Conservation (phyloP, 2,113 vertebrate genomes). For the Labeo rohita region DNA sequence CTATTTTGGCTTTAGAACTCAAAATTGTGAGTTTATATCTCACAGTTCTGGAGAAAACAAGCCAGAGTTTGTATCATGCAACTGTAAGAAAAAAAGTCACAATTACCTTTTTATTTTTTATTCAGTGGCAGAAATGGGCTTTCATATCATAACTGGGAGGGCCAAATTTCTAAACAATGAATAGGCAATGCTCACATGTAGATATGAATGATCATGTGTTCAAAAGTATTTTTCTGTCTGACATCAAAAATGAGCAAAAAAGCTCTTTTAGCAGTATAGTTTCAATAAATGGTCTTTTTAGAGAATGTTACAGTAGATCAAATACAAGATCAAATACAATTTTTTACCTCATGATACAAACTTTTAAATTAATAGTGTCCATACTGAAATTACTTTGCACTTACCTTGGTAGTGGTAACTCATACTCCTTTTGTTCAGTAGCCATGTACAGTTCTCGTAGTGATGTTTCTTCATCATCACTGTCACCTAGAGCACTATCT, state of each 20-base stretch:
- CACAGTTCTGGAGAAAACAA: no score
- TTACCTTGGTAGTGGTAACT: constrained; percentile 85
- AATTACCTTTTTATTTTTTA: no score
- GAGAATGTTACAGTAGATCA: no score
- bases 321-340: not conserved
- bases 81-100: no score
- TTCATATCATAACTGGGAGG: not conserved
- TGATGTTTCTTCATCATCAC: constrained; percentile 77
- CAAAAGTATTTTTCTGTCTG: not conserved
- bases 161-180: not conserved
- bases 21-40: no score
- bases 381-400: not conserved
- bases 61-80: no score
- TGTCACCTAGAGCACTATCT: constrained; percentile 85
- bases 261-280: not conserved
- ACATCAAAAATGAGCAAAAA: no score
- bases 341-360: not conserved
- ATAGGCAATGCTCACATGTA: not conserved
- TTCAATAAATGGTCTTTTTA: not conserved
- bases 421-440: constrained; percentile 71
- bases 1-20: no score
- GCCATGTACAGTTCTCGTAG: constrained; percentile 51
- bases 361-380: not conserved
- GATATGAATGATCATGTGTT: not conserved
- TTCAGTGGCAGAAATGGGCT: no score